Base-by-base conservation (phyloP, 2,113 vertebrate genomes). In the Festucalex cinctus region DNA sequence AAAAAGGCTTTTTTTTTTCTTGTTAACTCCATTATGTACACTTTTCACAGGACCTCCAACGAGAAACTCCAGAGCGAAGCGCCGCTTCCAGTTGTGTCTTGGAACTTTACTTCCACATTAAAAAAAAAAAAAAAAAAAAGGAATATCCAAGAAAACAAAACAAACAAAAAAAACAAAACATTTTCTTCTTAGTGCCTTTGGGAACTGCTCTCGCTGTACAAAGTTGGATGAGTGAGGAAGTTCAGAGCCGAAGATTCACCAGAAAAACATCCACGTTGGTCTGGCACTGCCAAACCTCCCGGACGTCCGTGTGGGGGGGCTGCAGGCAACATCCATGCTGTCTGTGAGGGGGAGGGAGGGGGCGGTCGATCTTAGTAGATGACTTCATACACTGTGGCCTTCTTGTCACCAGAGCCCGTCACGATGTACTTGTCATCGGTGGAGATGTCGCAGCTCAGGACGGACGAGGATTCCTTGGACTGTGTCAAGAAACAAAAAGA, bases 401-500 rank as follows among this genome's bases (percentile, higher is more conserved):
- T 98, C 93, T 98, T 98, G 91, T 98, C 96, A 61, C 96, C 96
- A 48, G 96, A 98, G 87, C 96, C 96, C 4, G 96, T 98, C 77
- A 98, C 95, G n/a, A 98, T 98, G 74, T 98, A 98, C 81, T 98
- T 97, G 92, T 98, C 95, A 66, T 98, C 96, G 0, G 94, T 94
- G 0, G 96, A 98, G 89, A 98, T 98, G 92, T 98, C 96, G 20
- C 96, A 98, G 80, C 96, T 98, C 78, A 98, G 90, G 83, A 98
- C 96, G 0, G 96, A 98, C 0, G 96, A 98, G 37, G 96, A 97
- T 85, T 98, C 96, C 91, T 98, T 98, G 54, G 96, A 98, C 96
- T 98, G 91, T 6, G 28, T 0, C 32, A 3, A 12, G 22, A 36
- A 56, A 61, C 28, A 71, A 71, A 28, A 44, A 41, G 66, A 57